Evolutionary conservation across 2,113 vertebrate species (phyloP), one percentile per base, ranked within the genome.

Genomic region (Anolis sagrei): DNA sequence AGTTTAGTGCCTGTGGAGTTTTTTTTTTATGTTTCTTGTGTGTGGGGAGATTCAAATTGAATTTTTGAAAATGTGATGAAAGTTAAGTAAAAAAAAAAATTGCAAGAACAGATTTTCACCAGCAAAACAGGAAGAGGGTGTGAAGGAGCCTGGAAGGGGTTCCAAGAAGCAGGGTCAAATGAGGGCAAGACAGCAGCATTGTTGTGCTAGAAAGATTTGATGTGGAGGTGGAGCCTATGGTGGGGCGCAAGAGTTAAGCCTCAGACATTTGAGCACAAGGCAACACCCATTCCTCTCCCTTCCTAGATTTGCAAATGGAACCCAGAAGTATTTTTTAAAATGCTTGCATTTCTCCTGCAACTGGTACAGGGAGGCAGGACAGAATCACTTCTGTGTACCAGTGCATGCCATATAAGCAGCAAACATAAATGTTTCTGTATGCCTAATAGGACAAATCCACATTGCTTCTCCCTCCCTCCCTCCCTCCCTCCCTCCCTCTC

Each of bases 91-190:
- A 2, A 44, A 44, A 44, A 44, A 44, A 44, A n/a, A n/a, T n/a
- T 4, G 54, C 81, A 27, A 16, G n/a, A 72, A 79, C 27, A 14
- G 27, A 51, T 32, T 84, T 58, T 44, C 77, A 84, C 58, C 27
- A 79, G n/a, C 58, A 74, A 80, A 68, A 75, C 48, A 84, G 69
- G 81, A 87, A 86, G 68, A 49, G 81, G 76, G 76, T 39, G 27
- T 68, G 82, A 80, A 68, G 69, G 16, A 75, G 61, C 6, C 27
- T 54, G 70, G 86, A 80, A 8, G 23, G 1, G 39, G 29, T 75
- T 51, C 73, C 72, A 70, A 82, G 72, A 10, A 76, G 27, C 49
- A 70, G 34, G 74, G 61, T 70, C 79, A 87, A 48, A 4, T 68
- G 44, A 54, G 85, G 85, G 11, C 64, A 86, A 44, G 18, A 6